Evolutionary conservation across 2,888 invertebrate genomes (phyloP).

Genomic region (Agriotes lineatus): DNA sequence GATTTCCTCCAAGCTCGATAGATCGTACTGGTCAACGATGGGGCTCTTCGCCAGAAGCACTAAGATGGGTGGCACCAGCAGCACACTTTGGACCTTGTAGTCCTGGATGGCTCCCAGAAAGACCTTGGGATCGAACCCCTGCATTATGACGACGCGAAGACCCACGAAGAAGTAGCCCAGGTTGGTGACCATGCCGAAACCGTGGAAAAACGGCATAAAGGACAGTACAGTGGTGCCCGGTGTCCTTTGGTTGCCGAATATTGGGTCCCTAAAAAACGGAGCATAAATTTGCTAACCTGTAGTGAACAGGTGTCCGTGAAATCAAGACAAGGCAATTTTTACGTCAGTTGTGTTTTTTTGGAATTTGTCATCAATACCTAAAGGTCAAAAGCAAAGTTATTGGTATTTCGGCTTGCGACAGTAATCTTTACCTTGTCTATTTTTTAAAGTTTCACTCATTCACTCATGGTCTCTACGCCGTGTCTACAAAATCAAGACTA

Average conservation of each 20-base stretch:
- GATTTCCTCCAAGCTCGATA: constrained; percentile 75
- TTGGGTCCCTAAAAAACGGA: constrained; percentile 40
- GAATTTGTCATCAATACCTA: no score
- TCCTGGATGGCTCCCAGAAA: constrained; percentile 70
- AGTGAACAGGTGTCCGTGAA: no score
- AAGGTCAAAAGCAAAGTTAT: no score
- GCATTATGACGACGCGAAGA: constrained; percentile 50
- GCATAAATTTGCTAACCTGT: no score
- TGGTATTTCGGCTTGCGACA: no score
- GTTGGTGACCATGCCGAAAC: constrained; percentile 52
- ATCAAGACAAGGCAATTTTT: no score
- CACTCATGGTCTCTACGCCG: no score
- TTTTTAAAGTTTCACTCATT: no score
- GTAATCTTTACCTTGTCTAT: no score
- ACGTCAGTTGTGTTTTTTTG: no score
- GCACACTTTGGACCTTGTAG: constrained; percentile 53
- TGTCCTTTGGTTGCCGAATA: constrained; percentile 20
- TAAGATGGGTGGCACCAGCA: constrained; percentile 66
- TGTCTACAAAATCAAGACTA: no score
- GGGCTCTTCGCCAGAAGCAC: constrained; percentile 85
- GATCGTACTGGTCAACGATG: constrained; percentile 77
- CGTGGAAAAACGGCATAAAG: constrained; percentile 55
- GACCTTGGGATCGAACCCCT: constrained; percentile 74
- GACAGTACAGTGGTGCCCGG: constrained; percentile 41
- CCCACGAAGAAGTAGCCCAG: constrained; percentile 48